These are phyloP conservation scores for Adelosebastes latens DNA, from an alignment of 2,797 vertebrate genomes.

Conservation along the genomic window DNA sequence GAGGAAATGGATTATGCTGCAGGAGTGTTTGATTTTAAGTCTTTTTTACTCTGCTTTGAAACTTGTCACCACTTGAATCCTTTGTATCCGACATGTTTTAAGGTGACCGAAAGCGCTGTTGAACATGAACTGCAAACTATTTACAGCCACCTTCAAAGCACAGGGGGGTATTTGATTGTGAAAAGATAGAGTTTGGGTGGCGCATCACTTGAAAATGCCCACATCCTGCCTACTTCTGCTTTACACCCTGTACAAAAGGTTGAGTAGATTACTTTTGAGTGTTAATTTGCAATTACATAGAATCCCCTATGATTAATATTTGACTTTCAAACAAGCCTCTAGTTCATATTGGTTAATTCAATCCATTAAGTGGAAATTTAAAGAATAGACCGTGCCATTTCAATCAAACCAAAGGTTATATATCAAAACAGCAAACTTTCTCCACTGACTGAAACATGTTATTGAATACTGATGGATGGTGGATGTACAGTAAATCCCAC, in stretches of 20 bases:
- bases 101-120: background rate
- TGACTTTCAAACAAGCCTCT: background rate
- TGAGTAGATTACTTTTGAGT: background rate
- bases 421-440: background rate
- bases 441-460: background rate
- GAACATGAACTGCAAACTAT: background rate
- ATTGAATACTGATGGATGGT: conserved; percentile 15
- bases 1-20: background rate
- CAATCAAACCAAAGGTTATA: conserved; percentile 65
- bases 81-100: background rate
- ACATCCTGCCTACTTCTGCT: conserved; percentile 24
- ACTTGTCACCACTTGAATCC: background rate
- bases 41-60: background rate
- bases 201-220: conserved; percentile 1
- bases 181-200: conserved; percentile 6
- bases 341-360: background rate
- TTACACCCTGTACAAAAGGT: background rate
- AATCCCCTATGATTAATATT: background rate
- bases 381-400: background rate
- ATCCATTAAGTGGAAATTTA: background rate
- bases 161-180: background rate
- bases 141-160: background rate
- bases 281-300: background rate
- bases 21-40: background rate
- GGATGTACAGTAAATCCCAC: conserved; percentile 5